Evolutionary conservation across 1,140 invertebrate species (phyloP).

Genomic region (Platyura marginata): DNA sequence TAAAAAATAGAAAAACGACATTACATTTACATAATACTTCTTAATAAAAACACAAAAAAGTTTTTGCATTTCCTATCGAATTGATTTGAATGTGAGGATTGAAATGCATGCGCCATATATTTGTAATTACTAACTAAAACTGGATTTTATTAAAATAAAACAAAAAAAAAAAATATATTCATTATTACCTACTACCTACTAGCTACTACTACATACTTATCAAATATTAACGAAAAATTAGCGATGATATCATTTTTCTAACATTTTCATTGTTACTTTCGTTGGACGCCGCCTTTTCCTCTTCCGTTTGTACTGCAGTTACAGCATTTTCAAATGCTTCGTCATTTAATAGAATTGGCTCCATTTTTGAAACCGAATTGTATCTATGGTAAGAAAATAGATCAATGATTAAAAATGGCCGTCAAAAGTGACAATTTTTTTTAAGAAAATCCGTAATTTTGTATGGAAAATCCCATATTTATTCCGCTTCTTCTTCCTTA

Average conservation of each 20-base stretch:
- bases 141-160: too few relatives aligned
- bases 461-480: background rate
- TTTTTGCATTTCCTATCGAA: too few relatives aligned
- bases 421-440: background rate
- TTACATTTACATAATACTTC: too few relatives aligned
- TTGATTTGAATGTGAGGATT: too few relatives aligned
- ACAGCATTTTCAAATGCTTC: slow-evolving; percentile 6
- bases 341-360: slow-evolving; percentile 10
- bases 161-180: too few relatives aligned
- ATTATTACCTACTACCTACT: too few relatives aligned
- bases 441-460: background rate
- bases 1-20: too few relatives aligned
- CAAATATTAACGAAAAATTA: background rate
- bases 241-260: slow-evolving; percentile 2
- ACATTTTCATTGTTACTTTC: slow-evolving; percentile 5
- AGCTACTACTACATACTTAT: too few relatives aligned
- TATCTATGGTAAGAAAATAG: slow-evolving; percentile 8
- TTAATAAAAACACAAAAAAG: too few relatives aligned
- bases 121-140: too few relatives aligned
- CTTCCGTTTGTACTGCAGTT: background rate
- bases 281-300: background rate
- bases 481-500: too few relatives aligned
- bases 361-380: slow-evolving; percentile 14
- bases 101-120: too few relatives aligned
- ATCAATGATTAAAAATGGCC: background rate